Conservation (phyloP, 1,140 invertebrate species). For the Drosophila parabipectinata region DNA sequence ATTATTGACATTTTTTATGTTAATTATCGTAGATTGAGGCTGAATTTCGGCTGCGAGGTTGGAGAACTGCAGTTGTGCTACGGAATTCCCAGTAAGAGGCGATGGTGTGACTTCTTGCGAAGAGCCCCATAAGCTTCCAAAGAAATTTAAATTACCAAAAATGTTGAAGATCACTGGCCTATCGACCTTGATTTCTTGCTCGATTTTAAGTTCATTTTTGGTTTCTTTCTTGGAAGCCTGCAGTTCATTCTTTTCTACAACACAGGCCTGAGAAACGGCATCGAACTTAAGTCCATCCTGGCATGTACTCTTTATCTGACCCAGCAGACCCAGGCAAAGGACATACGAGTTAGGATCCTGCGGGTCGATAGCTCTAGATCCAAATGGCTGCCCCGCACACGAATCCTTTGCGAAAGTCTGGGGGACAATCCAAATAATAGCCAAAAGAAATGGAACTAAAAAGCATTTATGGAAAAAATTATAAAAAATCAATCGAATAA, state of each 20-base stretch:
- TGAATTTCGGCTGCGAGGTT: slow-evolving; percentile 1
- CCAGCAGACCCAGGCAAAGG: slow-evolving; percentile 55
- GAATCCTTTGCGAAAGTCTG: slow-evolving; percentile 50
- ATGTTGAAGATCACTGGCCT: slow-evolving; percentile 61
- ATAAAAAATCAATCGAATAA: neutral
- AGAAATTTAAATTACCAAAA: slow-evolving; percentile 53
- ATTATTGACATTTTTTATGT: neutral
- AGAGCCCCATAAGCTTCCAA: slow-evolving; percentile 44
- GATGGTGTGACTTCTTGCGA: neutral
- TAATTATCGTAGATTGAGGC: neutral
- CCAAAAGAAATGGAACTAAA: slow-evolving; percentile 59
- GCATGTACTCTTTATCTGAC: slow-evolving; percentile 40
- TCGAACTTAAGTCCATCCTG: slow-evolving; percentile 39
- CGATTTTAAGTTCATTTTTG: slow-evolving; percentile 28
- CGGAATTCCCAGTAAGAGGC: neutral
- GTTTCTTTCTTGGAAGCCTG: neutral
- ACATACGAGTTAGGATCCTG: slow-evolving; percentile 51
- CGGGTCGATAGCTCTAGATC: slow-evolving; percentile 51
- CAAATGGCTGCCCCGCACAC: slow-evolving; percentile 54
- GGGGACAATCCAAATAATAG: slow-evolving; percentile 53
- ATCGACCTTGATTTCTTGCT: slow-evolving; percentile 45
- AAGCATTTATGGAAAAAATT: neutral
- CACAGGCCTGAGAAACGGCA: slow-evolving; percentile 32
- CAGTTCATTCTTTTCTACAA: neutral
- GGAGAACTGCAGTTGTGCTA: neutral